These are phyloP conservation scores for Propithecus coquereli DNA, from an alignment of 2,113 vertebrate species.

Conservation along the genomic window DNA sequence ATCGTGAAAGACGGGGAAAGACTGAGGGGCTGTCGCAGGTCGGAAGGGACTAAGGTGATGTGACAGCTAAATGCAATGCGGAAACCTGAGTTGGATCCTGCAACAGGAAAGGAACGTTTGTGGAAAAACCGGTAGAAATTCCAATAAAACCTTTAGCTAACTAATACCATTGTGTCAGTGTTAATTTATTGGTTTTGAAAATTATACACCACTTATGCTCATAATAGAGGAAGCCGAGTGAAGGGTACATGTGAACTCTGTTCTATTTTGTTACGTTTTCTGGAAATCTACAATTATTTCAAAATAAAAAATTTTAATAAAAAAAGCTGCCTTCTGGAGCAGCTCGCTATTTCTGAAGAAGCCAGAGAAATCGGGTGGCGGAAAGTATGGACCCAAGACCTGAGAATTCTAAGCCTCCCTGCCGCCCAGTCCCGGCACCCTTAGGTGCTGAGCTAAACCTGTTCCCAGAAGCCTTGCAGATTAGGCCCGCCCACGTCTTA, in stretches of 20 bases:
- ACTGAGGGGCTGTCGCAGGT: not conserved
- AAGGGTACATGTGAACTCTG: not conserved
- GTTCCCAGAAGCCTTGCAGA: not conserved
- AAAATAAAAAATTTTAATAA: not conserved
- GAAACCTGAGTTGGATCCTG: not conserved
- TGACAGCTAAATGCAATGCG: rapidly evolving
- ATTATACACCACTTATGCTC: not conserved
- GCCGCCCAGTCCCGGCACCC: not conserved
- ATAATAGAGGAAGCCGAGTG: not conserved
- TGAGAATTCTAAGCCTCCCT: not conserved
- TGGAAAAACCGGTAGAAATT: not conserved
- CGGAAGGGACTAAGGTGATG: rapidly evolving
- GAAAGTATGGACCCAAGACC: not conserved
- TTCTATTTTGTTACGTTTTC: not conserved
- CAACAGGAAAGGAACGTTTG: not conserved
- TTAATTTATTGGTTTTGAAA: not conserved
- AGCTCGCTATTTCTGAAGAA: not conserved
- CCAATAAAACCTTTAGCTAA: not conserved
- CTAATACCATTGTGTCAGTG: not conserved
- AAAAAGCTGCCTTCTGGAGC: not conserved
- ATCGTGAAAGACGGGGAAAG: not conserved
- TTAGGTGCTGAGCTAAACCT: not conserved
- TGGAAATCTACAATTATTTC: not conserved
- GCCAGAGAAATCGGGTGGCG: not conserved
- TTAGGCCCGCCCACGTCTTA: not conserved